Conservation (phyloP, 2,888 invertebrate genomes). For the Agrotis puta region DNA sequence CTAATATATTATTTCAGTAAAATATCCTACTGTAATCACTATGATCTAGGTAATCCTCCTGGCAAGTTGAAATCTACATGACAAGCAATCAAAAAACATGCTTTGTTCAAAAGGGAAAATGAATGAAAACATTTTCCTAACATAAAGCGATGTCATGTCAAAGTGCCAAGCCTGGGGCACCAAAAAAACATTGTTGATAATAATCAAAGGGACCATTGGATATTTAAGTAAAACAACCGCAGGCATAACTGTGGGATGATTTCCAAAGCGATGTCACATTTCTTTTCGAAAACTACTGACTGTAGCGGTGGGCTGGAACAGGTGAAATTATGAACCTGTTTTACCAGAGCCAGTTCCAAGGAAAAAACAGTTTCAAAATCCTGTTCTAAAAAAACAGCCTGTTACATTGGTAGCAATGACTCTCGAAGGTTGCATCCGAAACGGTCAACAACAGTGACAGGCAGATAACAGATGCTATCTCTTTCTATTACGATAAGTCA, state of each 20-base stretch:
- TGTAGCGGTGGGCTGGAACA: too few species aligned
- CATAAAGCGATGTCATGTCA: not conserved
- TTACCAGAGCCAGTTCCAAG: too few species aligned
- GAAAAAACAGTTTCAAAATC: too few species aligned
- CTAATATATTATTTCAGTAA: too few species aligned
- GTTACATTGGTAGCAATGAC: too few species aligned
- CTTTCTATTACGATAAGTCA: too few species aligned
- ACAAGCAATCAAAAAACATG: not conserved
- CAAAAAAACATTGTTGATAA: constrained; percentile 25
- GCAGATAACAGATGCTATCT: too few species aligned
- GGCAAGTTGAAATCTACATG: not conserved
- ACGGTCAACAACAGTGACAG: too few species aligned
- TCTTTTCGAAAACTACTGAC: constrained; percentile 8
- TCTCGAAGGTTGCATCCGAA: too few species aligned
- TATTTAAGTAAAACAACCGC: constrained; percentile 26
- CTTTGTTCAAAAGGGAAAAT: not conserved
- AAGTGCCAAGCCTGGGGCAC: not conserved
- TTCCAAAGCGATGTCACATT: constrained; percentile 28
- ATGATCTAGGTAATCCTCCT: not conserved
- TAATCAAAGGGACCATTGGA: constrained; percentile 28
- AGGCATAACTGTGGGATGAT: constrained; percentile 1
- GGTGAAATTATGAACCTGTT: too few species aligned
- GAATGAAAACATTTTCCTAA: not conserved
- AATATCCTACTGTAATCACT: too few species aligned
- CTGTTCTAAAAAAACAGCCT: too few species aligned